Percentiles rank a stretch among this genome's conserved stretches.
phyloP scores from a whole-genome alignment of 2,888 invertebrate genomes.

The Aleiodes leptofemur region DNA sequence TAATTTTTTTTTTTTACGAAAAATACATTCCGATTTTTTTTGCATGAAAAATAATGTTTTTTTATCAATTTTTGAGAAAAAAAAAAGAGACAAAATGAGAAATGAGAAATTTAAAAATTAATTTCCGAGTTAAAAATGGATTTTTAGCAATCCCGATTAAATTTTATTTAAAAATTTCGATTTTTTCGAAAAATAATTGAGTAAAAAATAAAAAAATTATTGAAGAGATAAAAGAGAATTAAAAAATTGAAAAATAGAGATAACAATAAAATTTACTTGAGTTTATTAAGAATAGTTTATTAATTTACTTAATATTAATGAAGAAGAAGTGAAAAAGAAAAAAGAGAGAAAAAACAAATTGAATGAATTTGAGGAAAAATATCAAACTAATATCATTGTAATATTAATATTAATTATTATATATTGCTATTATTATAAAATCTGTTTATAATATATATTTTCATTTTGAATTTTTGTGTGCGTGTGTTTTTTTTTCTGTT shows the following conservation, averaged over 20 bases:
- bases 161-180: constrained; percentile 5
- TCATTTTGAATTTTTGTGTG: constrained; percentile 67
- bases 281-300: constrained; percentile 62
- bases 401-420: constrained; percentile 72
- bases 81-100: too few species aligned
- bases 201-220: background rate
- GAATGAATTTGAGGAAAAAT: constrained; percentile 66
- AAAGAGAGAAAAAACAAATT: constrained; percentile 45
- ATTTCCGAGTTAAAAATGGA: too few species aligned
- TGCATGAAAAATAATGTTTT: too few species aligned
- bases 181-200: constrained; percentile 11
- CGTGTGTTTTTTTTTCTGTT: constrained; percentile 63
- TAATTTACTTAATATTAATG: constrained; percentile 73
- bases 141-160: background rate
- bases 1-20: too few species aligned
- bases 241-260: background rate
- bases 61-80: too few species aligned
- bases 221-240: constrained; percentile 2
- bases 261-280: constrained; percentile 50
- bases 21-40: too few species aligned
- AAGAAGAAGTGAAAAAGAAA: constrained; percentile 39
- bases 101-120: too few species aligned
- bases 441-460: constrained; percentile 75
- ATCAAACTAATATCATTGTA: constrained; percentile 74
- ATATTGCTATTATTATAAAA: constrained; percentile 73